Percentiles rank a stretch among this genome's conserved stretches.
Conservation (phyloP, 2,888 invertebrate species). For the Polydrusus pterygomalis region DNA sequence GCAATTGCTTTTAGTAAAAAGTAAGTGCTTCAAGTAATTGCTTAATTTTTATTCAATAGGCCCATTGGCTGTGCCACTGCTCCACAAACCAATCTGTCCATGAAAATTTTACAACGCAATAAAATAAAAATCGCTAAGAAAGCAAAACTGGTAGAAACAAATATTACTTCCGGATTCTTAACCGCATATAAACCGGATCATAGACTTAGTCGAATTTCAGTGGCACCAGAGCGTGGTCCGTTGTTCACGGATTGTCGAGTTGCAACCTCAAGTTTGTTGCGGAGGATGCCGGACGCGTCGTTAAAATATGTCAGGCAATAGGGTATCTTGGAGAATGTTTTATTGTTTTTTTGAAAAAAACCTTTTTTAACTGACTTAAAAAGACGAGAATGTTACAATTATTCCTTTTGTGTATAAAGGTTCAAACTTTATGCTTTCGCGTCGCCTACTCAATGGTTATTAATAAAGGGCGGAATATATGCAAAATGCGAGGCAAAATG, state of each 20-base stretch:
- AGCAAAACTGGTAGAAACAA: slow-evolving; percentile 1
- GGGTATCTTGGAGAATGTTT: neutral
- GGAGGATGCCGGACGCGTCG: slow-evolving; percentile 14
- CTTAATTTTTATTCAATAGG: too few relatives aligned
- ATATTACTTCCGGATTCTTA: slow-evolving; percentile 26
- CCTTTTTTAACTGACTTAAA: neutral
- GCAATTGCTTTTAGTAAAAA: too few relatives aligned
- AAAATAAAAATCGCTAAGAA: slow-evolving; percentile 20
- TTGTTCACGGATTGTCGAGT: slow-evolving; percentile 28
- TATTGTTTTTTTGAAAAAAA: neutral
- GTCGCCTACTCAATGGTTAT: too few relatives aligned
- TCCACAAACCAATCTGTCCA: neutral
- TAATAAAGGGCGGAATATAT: too few relatives aligned
- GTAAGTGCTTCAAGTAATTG: too few relatives aligned
- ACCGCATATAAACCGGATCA: slow-evolving; percentile 22
- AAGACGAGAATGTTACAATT: neutral
- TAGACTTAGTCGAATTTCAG: slow-evolving; percentile 8
- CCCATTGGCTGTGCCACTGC: too few relatives aligned
- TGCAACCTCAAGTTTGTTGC: slow-evolving; percentile 21
- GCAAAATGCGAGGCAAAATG: too few relatives aligned
- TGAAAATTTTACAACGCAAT: neutral
- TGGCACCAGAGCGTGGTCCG: slow-evolving; percentile 7
- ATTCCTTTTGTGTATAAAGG: too few relatives aligned
- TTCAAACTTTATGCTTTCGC: too few relatives aligned
- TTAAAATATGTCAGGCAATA: slow-evolving; percentile 17